Evolutionary conservation across 2,797 vertebrate species (phyloP), one percentile per base, ranked within the genome.

Genomic region (Cyclura pinguis): DNA sequence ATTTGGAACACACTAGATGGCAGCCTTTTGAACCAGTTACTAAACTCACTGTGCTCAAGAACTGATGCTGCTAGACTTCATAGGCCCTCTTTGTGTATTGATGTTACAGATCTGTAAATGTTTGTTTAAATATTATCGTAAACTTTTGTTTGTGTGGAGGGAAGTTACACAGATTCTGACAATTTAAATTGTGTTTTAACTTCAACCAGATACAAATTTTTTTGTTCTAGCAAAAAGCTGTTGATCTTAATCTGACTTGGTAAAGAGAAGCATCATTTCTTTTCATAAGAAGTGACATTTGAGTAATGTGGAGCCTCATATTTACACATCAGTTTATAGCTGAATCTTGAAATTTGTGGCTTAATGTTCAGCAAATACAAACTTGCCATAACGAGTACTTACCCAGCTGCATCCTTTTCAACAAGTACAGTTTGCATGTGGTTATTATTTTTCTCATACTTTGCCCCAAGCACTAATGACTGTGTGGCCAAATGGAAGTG

Each of bases 1-100:
- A 22, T 24, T 82, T 0, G 0, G 87, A 92, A 81, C 18, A 89
- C 96, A 88, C 95, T 96, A 96, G 96, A 89, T 96, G 96, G 96
- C 95, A 92, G 82, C 95, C 76, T 92, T 95, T 9, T 85, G 91
- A 93, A 91, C 94, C 82, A 62, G 3, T 84, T 86, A 47, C 29
- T n/a, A n/a, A 47, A 8, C 77, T 69, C 57, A 77, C 18, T 27
- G 10, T 50, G 12, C 74, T 85, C 62, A 83, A 77, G 29, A 2
- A 57, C 14, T 29, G 29, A 50, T 83, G 55, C 2, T 27, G 18
- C 22, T 73, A 9, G 2, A 86, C 52, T 91, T 78, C 32, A 64
- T 85, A 84, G 83, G 22, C 22, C 55, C 10, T 62, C 10, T 18
- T 74, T 0, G 29, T 32, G 6, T 10, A 29, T n/a, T 80, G 72